Conservation (phyloP, 2,888 invertebrate species). For the Macrophya alboannulata region DNA sequence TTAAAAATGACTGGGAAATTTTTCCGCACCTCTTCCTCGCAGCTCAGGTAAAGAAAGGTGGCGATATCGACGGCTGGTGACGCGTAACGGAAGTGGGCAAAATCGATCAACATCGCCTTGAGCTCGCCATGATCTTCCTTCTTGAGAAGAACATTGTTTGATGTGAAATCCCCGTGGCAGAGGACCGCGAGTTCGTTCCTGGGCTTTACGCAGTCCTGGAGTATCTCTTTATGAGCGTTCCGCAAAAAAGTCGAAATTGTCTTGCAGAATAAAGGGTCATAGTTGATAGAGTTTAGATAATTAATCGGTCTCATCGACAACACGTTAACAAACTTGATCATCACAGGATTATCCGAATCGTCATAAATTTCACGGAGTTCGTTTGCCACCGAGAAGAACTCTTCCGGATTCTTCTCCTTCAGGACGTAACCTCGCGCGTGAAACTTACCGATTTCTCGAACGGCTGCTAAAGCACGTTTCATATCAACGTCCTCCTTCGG, state of each 20-base stretch:
- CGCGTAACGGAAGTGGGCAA: constrained; percentile 69
- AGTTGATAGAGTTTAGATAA: constrained; percentile 64
- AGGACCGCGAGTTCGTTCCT: constrained; percentile 72
- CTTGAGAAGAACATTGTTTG: constrained; percentile 72
- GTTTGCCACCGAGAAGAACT: constrained; percentile 66
- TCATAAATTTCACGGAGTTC: neutral
- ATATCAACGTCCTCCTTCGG: constrained; percentile 61
- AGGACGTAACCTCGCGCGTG: constrained; percentile 71
- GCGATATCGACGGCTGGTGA: constrained; percentile 73
- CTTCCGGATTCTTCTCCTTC: constrained; percentile 64
- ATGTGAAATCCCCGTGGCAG: constrained; percentile 74
- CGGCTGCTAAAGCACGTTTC: constrained; percentile 67
- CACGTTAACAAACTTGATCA: constrained; percentile 45
- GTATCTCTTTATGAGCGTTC: constrained; percentile 58
- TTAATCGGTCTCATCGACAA: constrained; percentile 62
- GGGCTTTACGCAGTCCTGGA: constrained; percentile 60
- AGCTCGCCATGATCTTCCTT: constrained; percentile 37
- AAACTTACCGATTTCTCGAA: constrained; percentile 71
- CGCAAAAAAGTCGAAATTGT: constrained; percentile 64
- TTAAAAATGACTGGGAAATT: constrained; percentile 65
- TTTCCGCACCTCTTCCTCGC: constrained; percentile 58
- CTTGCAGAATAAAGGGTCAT: constrained; percentile 67
- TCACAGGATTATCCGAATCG: neutral
- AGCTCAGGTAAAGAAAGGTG: constrained; percentile 69
- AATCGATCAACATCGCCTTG: constrained; percentile 69